These are phyloP conservation scores for Actias luna DNA, from an alignment of 2,888 invertebrate species.

Conservation along the genomic window DNA sequence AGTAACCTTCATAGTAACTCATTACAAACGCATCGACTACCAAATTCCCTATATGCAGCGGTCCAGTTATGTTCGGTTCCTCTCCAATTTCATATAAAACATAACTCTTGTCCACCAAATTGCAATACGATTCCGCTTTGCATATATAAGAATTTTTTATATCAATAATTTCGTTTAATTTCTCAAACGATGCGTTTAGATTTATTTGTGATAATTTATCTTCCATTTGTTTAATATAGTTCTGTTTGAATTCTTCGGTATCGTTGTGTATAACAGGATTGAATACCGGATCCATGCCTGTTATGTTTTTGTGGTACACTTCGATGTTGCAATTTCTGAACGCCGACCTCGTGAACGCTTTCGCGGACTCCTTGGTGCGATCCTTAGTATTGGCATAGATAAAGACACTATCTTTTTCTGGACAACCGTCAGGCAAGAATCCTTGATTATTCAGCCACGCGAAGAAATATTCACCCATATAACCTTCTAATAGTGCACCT, in stretches of 20 bases:
- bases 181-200: slow-evolving; percentile 39
- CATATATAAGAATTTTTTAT: slow-evolving; percentile 52
- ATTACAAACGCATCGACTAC: slow-evolving; percentile 62
- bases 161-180: slow-evolving; percentile 52
- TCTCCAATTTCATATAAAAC: slow-evolving; percentile 42
- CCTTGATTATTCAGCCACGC: slow-evolving; percentile 49
- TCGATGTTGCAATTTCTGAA: slow-evolving; percentile 53
- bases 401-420: slow-evolving; percentile 38
- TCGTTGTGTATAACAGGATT: slow-evolving; percentile 48
- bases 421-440: slow-evolving; percentile 46
- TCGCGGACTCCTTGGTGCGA: slow-evolving; percentile 56
- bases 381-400: slow-evolving; percentile 59
- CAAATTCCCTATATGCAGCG: slow-evolving; percentile 45
- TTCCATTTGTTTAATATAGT: slow-evolving; percentile 46
- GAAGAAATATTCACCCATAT: slow-evolving; percentile 57
- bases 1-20: slow-evolving; percentile 61
- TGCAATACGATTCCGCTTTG: slow-evolving; percentile 43
- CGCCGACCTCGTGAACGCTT: slow-evolving; percentile 51
- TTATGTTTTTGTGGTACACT: slow-evolving; percentile 40
- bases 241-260: slow-evolving; percentile 36
- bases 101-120: slow-evolving; percentile 40
- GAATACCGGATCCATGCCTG: slow-evolving; percentile 50
- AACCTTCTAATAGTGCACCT: slow-evolving; percentile 56
- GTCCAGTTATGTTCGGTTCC: slow-evolving; percentile 55
- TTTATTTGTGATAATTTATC: slow-evolving; percentile 40